These are phyloP conservation scores for Ictalurus furcatus DNA, from an alignment of 2,113 vertebrate genomes.

Conservation along the genomic window DNA sequence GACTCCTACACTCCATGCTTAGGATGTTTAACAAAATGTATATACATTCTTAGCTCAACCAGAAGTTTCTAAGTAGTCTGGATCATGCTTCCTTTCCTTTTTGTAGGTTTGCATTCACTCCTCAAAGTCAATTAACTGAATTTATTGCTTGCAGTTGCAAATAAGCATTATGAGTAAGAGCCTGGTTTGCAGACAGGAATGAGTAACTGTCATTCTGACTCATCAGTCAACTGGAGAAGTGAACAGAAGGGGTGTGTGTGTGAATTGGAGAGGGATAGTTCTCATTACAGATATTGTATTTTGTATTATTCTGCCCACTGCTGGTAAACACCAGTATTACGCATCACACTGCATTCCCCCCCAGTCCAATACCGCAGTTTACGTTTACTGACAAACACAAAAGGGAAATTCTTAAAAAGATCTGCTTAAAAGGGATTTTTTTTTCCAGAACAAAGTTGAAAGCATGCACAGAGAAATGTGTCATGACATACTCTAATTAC, in stretches of 20 bases:
- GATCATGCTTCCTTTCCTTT: neutral
- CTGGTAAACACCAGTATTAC: conserved; percentile 22
- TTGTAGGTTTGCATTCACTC: neutral
- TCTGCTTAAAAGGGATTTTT: neutral
- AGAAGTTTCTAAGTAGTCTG: neutral
- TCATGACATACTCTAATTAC: neutral
- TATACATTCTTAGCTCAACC: neutral
- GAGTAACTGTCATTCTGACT: conserved; percentile 33
- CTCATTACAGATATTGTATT: neutral
- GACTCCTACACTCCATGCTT: neutral
- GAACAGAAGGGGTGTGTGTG: conserved; percentile 4
- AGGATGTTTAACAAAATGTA: neutral
- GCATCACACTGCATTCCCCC: neutral
- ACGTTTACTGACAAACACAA: neutral
- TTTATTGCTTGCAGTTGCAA: neutral
- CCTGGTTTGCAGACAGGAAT: conserved; percentile 17
- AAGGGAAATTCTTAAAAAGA: neutral
- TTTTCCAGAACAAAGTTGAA: neutral
- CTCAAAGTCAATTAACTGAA: conserved; percentile 11
- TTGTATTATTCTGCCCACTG: conserved; percentile 47
- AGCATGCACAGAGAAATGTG: neutral
- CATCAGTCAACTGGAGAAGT: conserved; percentile 25
- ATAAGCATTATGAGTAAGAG: conserved; percentile 36
- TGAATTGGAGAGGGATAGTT: neutral
- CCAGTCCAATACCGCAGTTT: neutral